Base-by-base conservation (phyloP, 1,140 invertebrate species). In the Drosophila repletoides region DNA sequence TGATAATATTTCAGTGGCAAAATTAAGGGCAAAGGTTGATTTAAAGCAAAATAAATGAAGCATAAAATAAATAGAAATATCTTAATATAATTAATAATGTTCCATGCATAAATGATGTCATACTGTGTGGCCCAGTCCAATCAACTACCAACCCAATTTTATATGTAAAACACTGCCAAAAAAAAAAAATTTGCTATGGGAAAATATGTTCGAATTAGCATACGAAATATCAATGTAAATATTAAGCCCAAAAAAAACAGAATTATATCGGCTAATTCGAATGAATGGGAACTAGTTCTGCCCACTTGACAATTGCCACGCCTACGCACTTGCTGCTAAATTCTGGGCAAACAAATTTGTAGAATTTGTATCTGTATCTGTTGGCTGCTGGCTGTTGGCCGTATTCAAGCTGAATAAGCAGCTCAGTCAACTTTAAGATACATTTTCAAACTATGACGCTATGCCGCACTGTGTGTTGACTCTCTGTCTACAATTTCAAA, bases 381-480 rank as follows among this genome's bases (percentile, higher is more conserved):
- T n/a, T n/a, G n/a, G n/a, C n/a, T n/a, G n/a, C n/a, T n/a, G n/a
- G n/a, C n/a, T n/a, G n/a, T n/a, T n/a, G n/a, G n/a, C n/a, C n/a
- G n/a, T n/a, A n/a, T n/a, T n/a, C 5, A 34, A 34, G 15, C 9
- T 34, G 29, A 19, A 19, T 31, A 22, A 59, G 56, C 53, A 19
- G 72, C 52, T 67, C 29, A 61, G 49, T 51, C 33, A 69, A 21
- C 29, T 60, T 43, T 28, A 9, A 52, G 46, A 55, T 48, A 80
- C 38, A 69, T 68, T 83, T 83, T 60, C 53, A 49, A 76, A 65
- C 68, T 76, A 83, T 81, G 76, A 81, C 76, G 77, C 55, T 48
- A 77, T 73, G 46, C 60, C 41, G 61, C n/a, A n/a, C 45, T 59
- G 64, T 56, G 26, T 79, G 75, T 79, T 80, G 76, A 76, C 77